phyloP scores from a whole-genome alignment of 2,113 vertebrate species.

The Zosterops hypoxanthus region DNA sequence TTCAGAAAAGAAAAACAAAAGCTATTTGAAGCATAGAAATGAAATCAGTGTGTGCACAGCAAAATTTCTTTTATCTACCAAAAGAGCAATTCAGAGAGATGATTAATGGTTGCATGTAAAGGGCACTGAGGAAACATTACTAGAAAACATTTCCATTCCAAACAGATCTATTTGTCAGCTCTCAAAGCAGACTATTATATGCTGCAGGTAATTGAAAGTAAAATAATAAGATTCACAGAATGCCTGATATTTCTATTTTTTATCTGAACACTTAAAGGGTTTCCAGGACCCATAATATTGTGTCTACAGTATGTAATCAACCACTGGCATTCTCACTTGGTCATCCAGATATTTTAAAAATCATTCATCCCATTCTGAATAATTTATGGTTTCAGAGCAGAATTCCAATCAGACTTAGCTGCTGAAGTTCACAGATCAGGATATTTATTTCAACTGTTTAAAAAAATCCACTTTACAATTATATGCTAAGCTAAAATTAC shows the following conservation, averaged over 20 bases:
- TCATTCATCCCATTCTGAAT: neutral
- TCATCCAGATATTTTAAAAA: constrained; percentile 16
- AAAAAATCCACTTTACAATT: neutral
- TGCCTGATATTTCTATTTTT: constrained; percentile 5
- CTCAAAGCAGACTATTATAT: neutral
- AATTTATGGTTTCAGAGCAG: neutral
- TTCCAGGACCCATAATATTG: neutral
- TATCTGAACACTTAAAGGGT: neutral
- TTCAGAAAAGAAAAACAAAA: constrained; percentile 9
- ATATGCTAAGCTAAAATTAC: neutral
- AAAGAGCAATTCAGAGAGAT: neutral
- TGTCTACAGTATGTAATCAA: constrained; percentile 14
- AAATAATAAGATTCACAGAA: constrained; percentile 7
- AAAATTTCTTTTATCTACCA: neutral
- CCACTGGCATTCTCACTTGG: neutral
- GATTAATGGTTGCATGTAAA: constrained; percentile 17
- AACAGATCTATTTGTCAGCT: constrained; percentile 3
- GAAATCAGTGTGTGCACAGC: neutral
- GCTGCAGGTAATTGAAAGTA: constrained; percentile 26
- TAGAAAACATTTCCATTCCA: constrained; percentile 20
- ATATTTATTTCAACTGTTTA: neutral
- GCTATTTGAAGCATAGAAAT: neutral
- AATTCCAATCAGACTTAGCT: neutral
- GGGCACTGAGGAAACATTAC: constrained; percentile 11
- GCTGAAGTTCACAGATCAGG: neutral